Evolutionary conservation across 2,113 vertebrate species (phyloP).

Genomic region (Equus quagga): DNA sequence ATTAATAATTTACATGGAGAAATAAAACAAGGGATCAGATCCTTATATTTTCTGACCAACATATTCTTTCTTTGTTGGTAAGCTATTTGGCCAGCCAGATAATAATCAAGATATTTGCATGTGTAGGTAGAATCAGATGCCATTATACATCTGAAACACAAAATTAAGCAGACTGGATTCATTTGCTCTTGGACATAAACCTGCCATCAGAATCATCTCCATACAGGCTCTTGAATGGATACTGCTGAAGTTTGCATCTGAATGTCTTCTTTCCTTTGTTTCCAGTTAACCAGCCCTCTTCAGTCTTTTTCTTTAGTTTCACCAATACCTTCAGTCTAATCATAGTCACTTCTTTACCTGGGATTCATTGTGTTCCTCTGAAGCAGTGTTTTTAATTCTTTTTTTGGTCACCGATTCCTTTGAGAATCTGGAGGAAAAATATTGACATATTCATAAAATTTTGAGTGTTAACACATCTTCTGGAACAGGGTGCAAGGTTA

Average conservation of each 20-base stretch:
- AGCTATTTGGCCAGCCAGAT: constrained; percentile 1
- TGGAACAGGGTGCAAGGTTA: background rate
- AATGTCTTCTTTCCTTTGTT: constrained; percentile 5
- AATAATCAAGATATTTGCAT: constrained; percentile 14
- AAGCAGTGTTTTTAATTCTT: background rate
- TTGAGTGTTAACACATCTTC: background rate
- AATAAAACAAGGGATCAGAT: background rate
- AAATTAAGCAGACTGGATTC: background rate
- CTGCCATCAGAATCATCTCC: background rate
- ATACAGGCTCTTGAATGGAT: background rate
- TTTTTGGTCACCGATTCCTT: background rate
- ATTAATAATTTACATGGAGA: constrained; percentile 5
- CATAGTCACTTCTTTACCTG: background rate
- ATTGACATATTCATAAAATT: constrained; percentile 14
- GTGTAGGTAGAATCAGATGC: background rate
- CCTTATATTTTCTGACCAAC: background rate
- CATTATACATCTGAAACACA: constrained; percentile 16
- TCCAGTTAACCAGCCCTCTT: background rate
- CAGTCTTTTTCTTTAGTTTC: background rate
- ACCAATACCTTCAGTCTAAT: background rate
- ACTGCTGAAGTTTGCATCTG: background rate
- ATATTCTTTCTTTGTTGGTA: constrained; percentile 44
- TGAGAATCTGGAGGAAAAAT: constrained; percentile 45
- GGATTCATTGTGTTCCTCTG: background rate
- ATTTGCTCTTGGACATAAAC: constrained; percentile 25